Conservation (phyloP, 2,113 vertebrate species). For the Odocoileus virginianus region DNA sequence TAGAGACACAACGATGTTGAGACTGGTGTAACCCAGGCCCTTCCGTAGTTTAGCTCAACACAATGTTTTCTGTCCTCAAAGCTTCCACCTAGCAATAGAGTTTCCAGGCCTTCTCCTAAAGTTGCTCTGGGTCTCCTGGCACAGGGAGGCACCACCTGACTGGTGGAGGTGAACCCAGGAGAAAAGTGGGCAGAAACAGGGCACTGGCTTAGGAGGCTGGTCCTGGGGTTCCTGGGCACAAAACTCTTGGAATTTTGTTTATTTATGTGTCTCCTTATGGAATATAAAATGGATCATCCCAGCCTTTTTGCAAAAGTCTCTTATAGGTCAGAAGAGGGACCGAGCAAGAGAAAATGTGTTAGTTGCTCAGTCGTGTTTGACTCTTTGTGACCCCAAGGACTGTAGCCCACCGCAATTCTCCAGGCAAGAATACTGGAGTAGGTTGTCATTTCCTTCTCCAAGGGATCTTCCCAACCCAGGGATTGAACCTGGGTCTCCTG, state of each 20-base stretch:
- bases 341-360: not conserved
- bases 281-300: not conserved
- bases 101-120: not conserved
- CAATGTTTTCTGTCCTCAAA: not conserved
- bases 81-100: not conserved
- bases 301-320: not conserved
- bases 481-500: not conserved
- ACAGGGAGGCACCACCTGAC: not conserved
- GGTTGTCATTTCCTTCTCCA: not conserved
- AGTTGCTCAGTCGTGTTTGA: not conserved
- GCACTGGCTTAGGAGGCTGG: not conserved
- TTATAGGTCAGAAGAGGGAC: not conserved
- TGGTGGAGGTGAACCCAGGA: not conserved
- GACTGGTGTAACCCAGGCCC: not conserved
- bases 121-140: not conserved
- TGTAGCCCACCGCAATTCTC: not conserved
- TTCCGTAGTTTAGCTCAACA: not conserved
- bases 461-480: not conserved
- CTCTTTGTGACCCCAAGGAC: not conserved
- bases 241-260: not conserved
- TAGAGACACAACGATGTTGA: not conserved
- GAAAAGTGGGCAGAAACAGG: not conserved
- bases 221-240: not conserved
- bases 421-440: not conserved
- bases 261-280: not conserved